These are phyloP conservation scores for Channa maculata DNA, from an alignment of 2,113 vertebrate genomes.

Conservation along the genomic window DNA sequence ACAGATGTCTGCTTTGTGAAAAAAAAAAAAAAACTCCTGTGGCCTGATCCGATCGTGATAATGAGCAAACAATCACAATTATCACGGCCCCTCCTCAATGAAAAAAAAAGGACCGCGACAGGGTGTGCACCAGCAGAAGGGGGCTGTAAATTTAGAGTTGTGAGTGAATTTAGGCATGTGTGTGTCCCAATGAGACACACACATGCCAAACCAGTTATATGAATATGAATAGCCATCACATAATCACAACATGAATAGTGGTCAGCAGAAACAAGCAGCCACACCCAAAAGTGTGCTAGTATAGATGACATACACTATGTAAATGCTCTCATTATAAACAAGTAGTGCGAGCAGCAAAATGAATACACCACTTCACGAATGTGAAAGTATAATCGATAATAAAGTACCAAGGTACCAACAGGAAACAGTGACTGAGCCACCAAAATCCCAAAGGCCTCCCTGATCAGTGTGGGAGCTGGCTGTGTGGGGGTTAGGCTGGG, in stretches of 20 bases:
- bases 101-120: slow-evolving; percentile 20
- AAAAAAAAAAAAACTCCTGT: slow-evolving; percentile 49
- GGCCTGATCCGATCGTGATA: slow-evolving; percentile 74
- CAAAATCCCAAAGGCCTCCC: slow-evolving; percentile 36
- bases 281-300: slow-evolving; percentile 14
- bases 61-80: slow-evolving; percentile 76
- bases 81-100: slow-evolving; percentile 44
- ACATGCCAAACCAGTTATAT: slow-evolving; percentile 21
- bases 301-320: background rate
- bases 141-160: slow-evolving; percentile 20
- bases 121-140: slow-evolving; percentile 9
- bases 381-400: slow-evolving; percentile 36
- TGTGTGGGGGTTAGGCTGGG: slow-evolving; percentile 51
- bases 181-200: slow-evolving; percentile 7
- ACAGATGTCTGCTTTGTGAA: slow-evolving; percentile 81
- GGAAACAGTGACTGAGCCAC: slow-evolving; percentile 33
- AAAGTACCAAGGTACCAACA: slow-evolving; percentile 51
- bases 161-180: no score
- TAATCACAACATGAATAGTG: slow-evolving; percentile 69
- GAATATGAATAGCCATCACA: slow-evolving; percentile 62
- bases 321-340: background rate
- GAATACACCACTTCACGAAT: slow-evolving; percentile 37
- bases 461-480: slow-evolving; percentile 31
- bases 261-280: slow-evolving; percentile 10
- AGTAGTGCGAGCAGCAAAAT: slow-evolving; percentile 23